A percentile compares a stretch with the other conserved stretches of the same genome.
Conservation (phyloP, 2,888 invertebrate genomes). For the Drosophila helvetica region DNA sequence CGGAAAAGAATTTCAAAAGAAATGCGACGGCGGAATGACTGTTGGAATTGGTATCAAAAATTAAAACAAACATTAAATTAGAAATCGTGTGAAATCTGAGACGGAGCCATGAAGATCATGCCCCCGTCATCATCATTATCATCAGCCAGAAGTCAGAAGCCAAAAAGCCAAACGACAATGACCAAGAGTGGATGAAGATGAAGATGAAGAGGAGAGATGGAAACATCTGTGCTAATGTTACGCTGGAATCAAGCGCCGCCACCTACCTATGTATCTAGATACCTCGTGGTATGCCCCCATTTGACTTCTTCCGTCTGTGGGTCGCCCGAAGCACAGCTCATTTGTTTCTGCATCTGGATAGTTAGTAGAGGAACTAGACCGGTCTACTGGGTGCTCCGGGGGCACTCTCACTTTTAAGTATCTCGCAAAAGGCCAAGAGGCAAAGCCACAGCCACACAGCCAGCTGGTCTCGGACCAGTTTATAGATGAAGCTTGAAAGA, state of each 20-base stretch:
- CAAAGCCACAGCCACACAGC: not conserved
- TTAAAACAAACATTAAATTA: constrained; percentile 53
- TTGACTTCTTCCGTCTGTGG: constrained; percentile 47
- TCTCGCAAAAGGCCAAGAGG: constrained; percentile 12
- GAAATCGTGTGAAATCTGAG: constrained; percentile 71
- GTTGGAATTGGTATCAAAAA: constrained; percentile 13
- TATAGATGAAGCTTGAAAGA: constrained; percentile 17
- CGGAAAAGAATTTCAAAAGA: constrained; percentile 46
- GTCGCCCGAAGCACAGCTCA: constrained; percentile 21
- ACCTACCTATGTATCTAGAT: constrained; percentile 7
- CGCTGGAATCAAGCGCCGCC: constrained; percentile 31
- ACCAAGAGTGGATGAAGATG: constrained; percentile 4
- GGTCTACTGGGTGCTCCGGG: constrained; percentile 36
- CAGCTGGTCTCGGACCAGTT: constrained; percentile 27
- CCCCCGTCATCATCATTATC: constrained; percentile 4
- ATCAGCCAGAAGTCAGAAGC: not conserved
- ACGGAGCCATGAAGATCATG: constrained; percentile 7
- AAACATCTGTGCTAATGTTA: constrained; percentile 65
- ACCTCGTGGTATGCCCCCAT: constrained; percentile 5
- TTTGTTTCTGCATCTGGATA: constrained; percentile 47
- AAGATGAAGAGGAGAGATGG: not conserved
- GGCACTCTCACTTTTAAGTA: constrained; percentile 70
- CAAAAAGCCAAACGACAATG: constrained; percentile 6
- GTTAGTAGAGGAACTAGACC: constrained; percentile 21
- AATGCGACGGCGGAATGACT: constrained; percentile 11